Base-by-base conservation (phyloP, 2,113 vertebrate genomes). In the Dermatemys mawii region DNA sequence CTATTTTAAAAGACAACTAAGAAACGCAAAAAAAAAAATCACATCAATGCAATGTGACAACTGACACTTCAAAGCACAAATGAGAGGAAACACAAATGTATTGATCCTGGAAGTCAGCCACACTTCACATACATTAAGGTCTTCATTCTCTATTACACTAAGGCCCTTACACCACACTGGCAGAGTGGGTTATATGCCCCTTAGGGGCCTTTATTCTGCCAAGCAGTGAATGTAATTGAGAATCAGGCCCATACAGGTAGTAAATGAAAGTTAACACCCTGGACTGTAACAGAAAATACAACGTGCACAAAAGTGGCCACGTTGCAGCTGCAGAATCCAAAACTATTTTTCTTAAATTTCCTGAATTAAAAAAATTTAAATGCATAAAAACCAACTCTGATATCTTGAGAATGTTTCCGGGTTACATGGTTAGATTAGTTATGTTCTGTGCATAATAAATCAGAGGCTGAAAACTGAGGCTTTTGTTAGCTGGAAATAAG, bases 251-350 rank as follows among this genome's bases (percentile, higher is more conserved):
- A 70, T 11, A 38, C 38, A 70, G 32, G 35, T 67, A n/a, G n/a
- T 67, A 5, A 44, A 19, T 67, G n/a, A 8, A 49, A 24, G 53
- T 78, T 32, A 78, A 27, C 54, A 83, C 27, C 1, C 0, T 14
- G 67, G 26, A 1, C 60, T 60, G n/a, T 17, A 87, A 84, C 2
- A 38, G 67, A 91, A 57, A 22, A 1, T 9, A n/a, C 12, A 67
- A 10, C 76, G 46, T 0, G 1, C 21, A 44, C 11, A 4, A 49
- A 76, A 22, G 14, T 22, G 4, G 35, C 35, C 12, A 70, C 0
- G 0, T 5, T 81, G 79, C 19, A 88, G 44, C 51, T 82, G 67
- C 81, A 86, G 24, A 84, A 63, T 73, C 38, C 8, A 60, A 29
- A 32, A 89, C 48, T 75, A 7, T 44, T 46, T 83, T 17, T 24